Conservation (phyloP, 2,888 invertebrate genomes). For the Noctua comes region DNA sequence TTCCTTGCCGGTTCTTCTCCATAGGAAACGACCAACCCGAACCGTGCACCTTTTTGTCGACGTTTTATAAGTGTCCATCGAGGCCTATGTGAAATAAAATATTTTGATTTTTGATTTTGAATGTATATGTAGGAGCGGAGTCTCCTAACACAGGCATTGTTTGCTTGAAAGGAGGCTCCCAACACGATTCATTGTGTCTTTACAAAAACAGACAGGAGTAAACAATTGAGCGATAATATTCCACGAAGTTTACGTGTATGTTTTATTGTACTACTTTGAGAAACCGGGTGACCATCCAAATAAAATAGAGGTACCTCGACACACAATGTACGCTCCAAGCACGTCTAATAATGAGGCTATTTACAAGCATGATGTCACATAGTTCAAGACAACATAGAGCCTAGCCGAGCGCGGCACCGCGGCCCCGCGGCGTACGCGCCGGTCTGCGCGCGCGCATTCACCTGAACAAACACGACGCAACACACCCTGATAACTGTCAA, state of each 20-base stretch:
- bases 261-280: conserved; percentile 21
- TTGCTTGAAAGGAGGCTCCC: too few relatives aligned
- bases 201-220: background rate
- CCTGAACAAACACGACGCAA: conserved; percentile 63
- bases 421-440: conserved; percentile 44
- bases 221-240: background rate
- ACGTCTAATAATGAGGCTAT: conserved; percentile 64
- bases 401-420: conserved; percentile 49
- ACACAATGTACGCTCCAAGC: conserved; percentile 50
- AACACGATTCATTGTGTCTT: background rate
- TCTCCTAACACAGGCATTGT: too few relatives aligned
- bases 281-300: conserved; percentile 32
- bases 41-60: too few relatives aligned
- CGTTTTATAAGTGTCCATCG: too few relatives aligned
- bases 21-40: too few relatives aligned
- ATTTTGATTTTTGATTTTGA: too few relatives aligned
- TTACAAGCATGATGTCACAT: conserved; percentile 66
- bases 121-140: too few relatives aligned
- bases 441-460: conserved; percentile 57
- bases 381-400: conserved; percentile 59
- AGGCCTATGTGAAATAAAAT: too few relatives aligned
- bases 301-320: conserved; percentile 30
- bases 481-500: conserved; percentile 64
- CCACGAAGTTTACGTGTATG: background rate
- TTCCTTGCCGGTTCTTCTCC: too few relatives aligned